Evolutionary conservation across 2,113 vertebrate genomes (phyloP), one percentile per base, ranked within the genome.

Genomic region (Sclerurus mexicanus): DNA sequence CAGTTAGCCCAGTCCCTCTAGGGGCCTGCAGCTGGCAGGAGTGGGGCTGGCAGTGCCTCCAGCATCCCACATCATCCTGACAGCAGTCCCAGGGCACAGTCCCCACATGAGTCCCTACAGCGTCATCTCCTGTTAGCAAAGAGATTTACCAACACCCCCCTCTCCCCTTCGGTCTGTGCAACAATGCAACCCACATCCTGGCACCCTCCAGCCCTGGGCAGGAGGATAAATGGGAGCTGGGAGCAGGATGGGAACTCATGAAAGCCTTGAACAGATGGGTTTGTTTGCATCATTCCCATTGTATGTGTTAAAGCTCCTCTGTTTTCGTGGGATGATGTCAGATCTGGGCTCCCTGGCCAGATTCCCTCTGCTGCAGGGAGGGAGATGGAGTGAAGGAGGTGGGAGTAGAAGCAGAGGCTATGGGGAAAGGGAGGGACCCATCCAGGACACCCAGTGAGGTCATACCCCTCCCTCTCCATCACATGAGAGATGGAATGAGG

Each of bases 161-260:
- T 24, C 25, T 14, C 14, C 49, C 25, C 25, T 27, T 52, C 8
- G 6, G 55, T 39, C 42, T 6, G 1, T 73, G 59, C 30, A 27
- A 17, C 0, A 3, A 47, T 14, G 14, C 5, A 6, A 84, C 5
- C 58, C 2, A 0, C 6, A 30, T 24, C 40, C 79, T 10, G 2
- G 56, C 12, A 15, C 33, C 44, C 35, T 40, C 66, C n/a, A 53
- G 39, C 11, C 13, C 25, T 2, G 4, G 16, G 4, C 9, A 11
- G 69, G 47, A 52, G 79, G 47, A n/a, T 58, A 37, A 64, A 62
- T 30, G 60, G 33, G 63, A 63, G 47, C 67, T 58, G 55, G 66
- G 20, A 73, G 15, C 1, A 2, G 68, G 74, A 18, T 60, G 47
- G 59, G 55, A 72, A 11, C 49, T 81, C 55, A 12, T 23, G 40